Evolutionary conservation across 1,140 invertebrate species (phyloP).

Genomic region (Drosophila tristis): DNA sequence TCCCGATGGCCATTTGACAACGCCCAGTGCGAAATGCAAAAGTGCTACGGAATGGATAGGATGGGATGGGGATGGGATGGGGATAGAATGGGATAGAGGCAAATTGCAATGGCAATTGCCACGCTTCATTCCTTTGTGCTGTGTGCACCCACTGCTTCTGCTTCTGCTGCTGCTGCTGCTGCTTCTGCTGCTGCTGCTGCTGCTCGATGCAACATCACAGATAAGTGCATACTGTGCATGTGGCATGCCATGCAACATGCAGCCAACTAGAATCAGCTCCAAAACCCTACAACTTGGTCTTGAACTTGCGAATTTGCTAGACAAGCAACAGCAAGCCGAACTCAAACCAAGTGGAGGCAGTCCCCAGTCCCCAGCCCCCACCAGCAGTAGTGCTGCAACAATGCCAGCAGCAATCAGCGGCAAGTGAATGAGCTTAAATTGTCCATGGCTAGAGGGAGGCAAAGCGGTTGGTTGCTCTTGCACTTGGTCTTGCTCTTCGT

Average conservation of each 20-base stretch:
- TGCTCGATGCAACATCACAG: conserved; percentile 43
- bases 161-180: not conserved
- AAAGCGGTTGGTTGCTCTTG: conserved; percentile 8
- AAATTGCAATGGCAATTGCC: conserved; percentile 61
- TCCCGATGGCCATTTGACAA: conserved; percentile 67
- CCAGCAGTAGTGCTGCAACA: conserved; percentile 42
- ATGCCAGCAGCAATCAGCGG: conserved; percentile 77
- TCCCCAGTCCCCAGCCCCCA: conserved; percentile 13
- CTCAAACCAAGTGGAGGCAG: conserved; percentile 37
- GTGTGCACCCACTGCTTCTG: conserved; percentile 31
- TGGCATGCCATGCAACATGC: conserved; percentile 59
- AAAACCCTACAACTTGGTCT: conserved; percentile 65
- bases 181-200: not conserved
- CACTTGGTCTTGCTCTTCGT: conserved; percentile 27
- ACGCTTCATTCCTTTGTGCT: conserved; percentile 21
- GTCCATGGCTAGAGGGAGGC: conserved; percentile 43
- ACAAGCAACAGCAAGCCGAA: conserved; percentile 48
- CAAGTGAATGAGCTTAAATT: conserved; percentile 82
- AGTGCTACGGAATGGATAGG: not conserved
- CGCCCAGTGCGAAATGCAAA: conserved; percentile 70
- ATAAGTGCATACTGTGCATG: conserved; percentile 52
- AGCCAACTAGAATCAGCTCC: not conserved
- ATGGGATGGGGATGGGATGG: too few species aligned
- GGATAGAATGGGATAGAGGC: conserved; percentile 4
- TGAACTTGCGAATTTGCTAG: conserved; percentile 81